Evolutionary conservation across 2,888 invertebrate species (phyloP), one percentile per base, ranked within the genome.

Genomic region (Apamea monoglypha): DNA sequence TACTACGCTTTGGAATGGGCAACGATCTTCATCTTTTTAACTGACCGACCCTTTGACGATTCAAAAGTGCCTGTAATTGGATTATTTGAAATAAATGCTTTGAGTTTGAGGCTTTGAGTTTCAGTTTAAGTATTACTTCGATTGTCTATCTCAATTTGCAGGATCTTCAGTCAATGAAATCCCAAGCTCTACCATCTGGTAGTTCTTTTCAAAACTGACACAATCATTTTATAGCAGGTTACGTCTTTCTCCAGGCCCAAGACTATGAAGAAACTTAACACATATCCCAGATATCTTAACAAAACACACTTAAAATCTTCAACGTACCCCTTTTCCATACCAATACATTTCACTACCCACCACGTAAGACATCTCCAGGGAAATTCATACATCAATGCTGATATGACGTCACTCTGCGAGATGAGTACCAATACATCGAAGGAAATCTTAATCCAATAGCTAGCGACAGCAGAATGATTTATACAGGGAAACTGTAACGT

Each of bases 361-460:
- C 36, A n/a, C 81, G 77, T 82, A 64, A 82, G 66, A 78, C 82
- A 84, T 85, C 94, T 92, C 94, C n/a, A 78, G 95, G 95, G 95
- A 94, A 95, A 94, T 95, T 94, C 91, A 90, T 91, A 91, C 92
- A 91, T 91, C 93, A 93, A 92, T 90, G 88, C 83, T 85, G 88
- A 85, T 87, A 69, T 85, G 90, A 91, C 91, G 93, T 94, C 95
- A 95, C 94, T 95, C 92, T 85, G 89, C 91, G 89, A 94, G 94
- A 95, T 95, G 95, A 93, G 78, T 82, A 86, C 88, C 87, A 83
- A 93, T 91, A 94, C 92, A 91, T 91, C 88, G 87, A 90, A 84
- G 93, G 92, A 96, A 96, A 96, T 96, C 96, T 96, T 96, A 96
- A 96, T 96, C 95, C 95, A 96, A 96, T 96, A 95, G 94, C 90